phyloP scores from a whole-genome alignment of 2,113 vertebrate species.

The Amazona vittata region DNA sequence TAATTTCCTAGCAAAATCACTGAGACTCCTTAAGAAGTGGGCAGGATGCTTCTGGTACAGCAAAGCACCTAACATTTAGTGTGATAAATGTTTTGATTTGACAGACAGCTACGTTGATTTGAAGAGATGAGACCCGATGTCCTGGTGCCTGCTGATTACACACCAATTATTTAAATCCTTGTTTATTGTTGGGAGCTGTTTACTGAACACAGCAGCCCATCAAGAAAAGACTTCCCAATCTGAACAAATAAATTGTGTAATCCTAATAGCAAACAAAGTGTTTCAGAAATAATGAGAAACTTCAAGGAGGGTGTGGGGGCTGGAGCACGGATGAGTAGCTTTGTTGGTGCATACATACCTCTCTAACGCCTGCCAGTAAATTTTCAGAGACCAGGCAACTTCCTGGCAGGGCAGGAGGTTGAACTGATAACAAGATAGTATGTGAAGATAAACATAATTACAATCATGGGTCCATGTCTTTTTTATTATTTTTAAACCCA shows the following conservation, averaged over 20 bases:
- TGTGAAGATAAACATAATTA: constrained; percentile 42
- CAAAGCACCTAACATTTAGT: not conserved
- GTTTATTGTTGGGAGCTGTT: constrained; percentile 64
- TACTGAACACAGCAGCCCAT: constrained; percentile 55
- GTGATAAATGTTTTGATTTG: not conserved
- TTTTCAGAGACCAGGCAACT: not conserved
- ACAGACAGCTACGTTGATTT: constrained; percentile 59
- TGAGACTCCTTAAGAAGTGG: not conserved
- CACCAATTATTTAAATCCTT: constrained; percentile 76
- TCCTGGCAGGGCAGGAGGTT: not conserved
- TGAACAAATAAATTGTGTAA: constrained; percentile 68
- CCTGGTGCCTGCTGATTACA: constrained; percentile 71
- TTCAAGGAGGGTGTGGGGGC: not conserved
- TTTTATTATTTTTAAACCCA: not conserved
- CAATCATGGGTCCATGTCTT: not conserved
- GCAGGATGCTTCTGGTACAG: not conserved
- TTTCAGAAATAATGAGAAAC: constrained; percentile 60
- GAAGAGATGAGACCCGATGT: constrained; percentile 33
- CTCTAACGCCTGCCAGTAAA: not conserved
- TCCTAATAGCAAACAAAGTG: constrained; percentile 63
- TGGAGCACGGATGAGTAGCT: not conserved
- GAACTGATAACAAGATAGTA: constrained; percentile 31
- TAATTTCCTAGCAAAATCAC: not conserved
- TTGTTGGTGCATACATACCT: not conserved
- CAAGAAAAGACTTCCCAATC: constrained; percentile 60